These are phyloP conservation scores for Ennomos fuscantarius DNA, from an alignment of 2,888 invertebrate species.

Conservation along the genomic window DNA sequence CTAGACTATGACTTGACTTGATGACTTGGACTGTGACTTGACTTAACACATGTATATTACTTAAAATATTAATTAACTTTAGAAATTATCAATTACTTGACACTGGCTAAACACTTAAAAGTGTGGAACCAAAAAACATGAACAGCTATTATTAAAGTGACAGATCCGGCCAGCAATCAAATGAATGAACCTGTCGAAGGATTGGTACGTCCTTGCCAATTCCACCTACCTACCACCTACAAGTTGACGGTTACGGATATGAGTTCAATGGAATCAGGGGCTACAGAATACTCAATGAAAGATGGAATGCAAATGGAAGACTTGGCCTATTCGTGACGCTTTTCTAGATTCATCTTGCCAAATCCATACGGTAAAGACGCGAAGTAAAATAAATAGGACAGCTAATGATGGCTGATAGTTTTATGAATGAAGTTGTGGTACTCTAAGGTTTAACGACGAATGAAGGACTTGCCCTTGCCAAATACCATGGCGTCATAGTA, in stretches of 20 bases:
- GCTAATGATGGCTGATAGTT: neutral
- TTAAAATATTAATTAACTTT: no score
- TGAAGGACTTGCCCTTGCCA: slow-evolving; percentile 30
- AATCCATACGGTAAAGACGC: slow-evolving; percentile 2
- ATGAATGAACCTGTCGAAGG: slow-evolving; percentile 39
- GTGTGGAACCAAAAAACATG: no score
- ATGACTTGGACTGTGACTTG: no score
- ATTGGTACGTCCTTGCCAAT: slow-evolving; percentile 39
- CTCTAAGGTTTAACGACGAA: slow-evolving; percentile 22
- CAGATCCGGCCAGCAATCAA: slow-evolving; percentile 22
- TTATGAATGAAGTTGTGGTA: slow-evolving; percentile 22
- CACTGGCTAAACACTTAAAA: no score
- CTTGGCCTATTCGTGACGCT: neutral
- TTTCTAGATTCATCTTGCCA: slow-evolving; percentile 15
- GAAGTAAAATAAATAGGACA: slow-evolving; percentile 6
- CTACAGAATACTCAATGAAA: no score
- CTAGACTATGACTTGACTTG: no score
- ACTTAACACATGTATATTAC: no score
- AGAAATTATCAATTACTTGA: no score
- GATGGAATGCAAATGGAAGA: no score
- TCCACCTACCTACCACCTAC: slow-evolving; percentile 30
- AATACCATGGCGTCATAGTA: slow-evolving; percentile 17
- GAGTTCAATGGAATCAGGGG: no score
- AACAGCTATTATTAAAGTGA: no score
- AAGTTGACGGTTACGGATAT: neutral